Conservation (phyloP, 2,888 invertebrate species). For the Monoplex corrugatus region DNA sequence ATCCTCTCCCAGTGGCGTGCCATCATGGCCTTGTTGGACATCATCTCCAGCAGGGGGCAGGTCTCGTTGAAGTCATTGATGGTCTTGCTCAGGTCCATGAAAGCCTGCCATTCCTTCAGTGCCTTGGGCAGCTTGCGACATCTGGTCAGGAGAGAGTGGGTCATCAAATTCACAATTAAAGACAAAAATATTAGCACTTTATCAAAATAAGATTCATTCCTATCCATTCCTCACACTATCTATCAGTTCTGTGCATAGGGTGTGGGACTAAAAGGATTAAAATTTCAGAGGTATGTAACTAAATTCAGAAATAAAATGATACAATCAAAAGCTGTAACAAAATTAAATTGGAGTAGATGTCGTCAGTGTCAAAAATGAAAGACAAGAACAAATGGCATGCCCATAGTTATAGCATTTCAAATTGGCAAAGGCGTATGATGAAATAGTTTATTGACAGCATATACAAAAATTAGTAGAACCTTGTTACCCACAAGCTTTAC, state of each 20-base stretch:
- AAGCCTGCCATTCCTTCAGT: constrained; percentile 96
- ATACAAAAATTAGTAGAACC: no score
- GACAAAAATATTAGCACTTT: neutral
- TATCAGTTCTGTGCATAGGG: neutral
- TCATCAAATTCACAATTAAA: neutral
- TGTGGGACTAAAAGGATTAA: no score
- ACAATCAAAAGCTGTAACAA: no score
- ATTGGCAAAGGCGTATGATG: no score
- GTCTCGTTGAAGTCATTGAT: constrained; percentile 99
- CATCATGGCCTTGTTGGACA: constrained; percentile 99
- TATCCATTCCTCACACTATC: neutral
- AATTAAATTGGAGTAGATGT: no score
- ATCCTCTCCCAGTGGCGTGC: constrained; percentile 97
- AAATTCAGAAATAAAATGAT: no score
- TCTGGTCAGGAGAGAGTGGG: constrained; percentile 84
- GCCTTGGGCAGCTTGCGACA: constrained; percentile 97
- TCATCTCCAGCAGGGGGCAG: constrained; percentile 96
- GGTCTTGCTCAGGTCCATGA: constrained; percentile 96
- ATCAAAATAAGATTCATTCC: neutral
- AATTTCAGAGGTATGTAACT: no score
- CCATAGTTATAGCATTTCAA: no score
- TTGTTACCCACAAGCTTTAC: no score
- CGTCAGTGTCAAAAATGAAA: no score
- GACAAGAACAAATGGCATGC: no score
- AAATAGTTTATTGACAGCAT: no score